These are phyloP conservation scores for Priocnemis perturbator DNA, from an alignment of 2,888 invertebrate genomes.

Conservation along the genomic window DNA sequence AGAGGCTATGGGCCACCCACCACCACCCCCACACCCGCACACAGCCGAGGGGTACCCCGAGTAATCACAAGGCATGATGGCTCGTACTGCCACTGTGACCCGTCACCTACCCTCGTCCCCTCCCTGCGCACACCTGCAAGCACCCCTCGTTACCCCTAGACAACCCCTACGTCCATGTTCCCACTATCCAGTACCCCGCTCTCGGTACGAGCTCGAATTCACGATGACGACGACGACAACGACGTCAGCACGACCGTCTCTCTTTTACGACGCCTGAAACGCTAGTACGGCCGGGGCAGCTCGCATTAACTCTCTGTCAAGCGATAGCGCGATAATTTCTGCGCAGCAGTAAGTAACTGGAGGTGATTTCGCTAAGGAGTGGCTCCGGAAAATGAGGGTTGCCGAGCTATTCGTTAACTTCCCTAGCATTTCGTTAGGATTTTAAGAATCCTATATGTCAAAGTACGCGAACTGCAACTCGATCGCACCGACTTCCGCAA, in stretches of 20 bases:
- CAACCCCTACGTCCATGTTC: constrained; percentile 14
- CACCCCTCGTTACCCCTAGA: background rate
- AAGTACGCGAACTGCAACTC: no score
- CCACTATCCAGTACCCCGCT: constrained; percentile 2
- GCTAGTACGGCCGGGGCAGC: constrained; percentile 35
- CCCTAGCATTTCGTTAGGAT: no score
- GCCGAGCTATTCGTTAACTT: no score
- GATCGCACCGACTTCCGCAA: no score
- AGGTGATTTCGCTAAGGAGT: background rate
- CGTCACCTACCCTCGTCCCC: constrained; percentile 39
- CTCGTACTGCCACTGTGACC: constrained; percentile 49
- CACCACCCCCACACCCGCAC: constrained; percentile 31
- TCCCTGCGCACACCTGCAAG: constrained; percentile 14
- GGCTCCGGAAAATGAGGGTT: no score
- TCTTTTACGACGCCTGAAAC: constrained; percentile 40
- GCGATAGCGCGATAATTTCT: constrained; percentile 29
- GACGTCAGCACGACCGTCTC: no score
- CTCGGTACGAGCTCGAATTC: constrained; percentile 15
- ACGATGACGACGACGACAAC: constrained; percentile 11
- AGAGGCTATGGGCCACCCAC: constrained; percentile 67
- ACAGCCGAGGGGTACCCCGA: constrained; percentile 28
- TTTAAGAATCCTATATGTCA: no score
- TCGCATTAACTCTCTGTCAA: constrained; percentile 34
- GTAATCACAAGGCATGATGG: constrained; percentile 71
- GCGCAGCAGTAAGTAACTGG: constrained; percentile 20